phyloP scores from a whole-genome alignment of 2,888 invertebrate species.

The Archips xylosteana region DNA sequence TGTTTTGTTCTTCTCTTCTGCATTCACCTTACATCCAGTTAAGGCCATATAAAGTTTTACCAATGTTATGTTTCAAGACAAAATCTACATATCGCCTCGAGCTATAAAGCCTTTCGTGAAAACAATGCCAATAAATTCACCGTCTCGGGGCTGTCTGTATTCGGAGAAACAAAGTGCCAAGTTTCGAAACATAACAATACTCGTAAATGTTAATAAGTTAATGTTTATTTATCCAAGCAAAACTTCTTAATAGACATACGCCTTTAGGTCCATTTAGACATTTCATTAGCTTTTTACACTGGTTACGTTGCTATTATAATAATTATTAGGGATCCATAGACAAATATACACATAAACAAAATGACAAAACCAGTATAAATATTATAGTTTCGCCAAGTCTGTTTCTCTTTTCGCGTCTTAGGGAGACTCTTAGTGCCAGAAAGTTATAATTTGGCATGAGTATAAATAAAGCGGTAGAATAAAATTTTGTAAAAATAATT shows the following conservation, averaged over 20 bases:
- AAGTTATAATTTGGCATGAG: too few relatives aligned
- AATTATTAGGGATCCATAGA: too few relatives aligned
- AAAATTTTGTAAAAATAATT: too few relatives aligned
- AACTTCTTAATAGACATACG: not conserved
- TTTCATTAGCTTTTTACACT: not conserved
- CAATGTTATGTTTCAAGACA: not conserved
- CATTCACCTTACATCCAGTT: not conserved
- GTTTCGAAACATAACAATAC: not conserved
- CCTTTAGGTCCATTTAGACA: not conserved
- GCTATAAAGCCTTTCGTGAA: constrained; percentile 8
- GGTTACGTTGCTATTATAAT: not conserved
- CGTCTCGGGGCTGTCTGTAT: not conserved
- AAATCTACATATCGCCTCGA: not conserved
- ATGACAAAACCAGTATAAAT: too few relatives aligned
- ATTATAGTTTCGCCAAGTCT: not conserved
- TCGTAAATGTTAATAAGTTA: constrained; percentile 1
- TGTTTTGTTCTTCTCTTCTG: too few relatives aligned
- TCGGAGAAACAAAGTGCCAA: constrained; percentile 1
- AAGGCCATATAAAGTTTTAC: not conserved
- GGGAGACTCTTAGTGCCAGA: too few relatives aligned
- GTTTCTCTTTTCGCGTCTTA: not conserved
- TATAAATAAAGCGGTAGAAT: too few relatives aligned
- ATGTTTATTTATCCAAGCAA: constrained; percentile 7
- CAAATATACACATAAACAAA: too few relatives aligned
- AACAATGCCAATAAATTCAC: constrained; percentile 11